Evolutionary conservation across 2,888 invertebrate genomes (phyloP).

Genomic region (Isotomurus palustris): DNA sequence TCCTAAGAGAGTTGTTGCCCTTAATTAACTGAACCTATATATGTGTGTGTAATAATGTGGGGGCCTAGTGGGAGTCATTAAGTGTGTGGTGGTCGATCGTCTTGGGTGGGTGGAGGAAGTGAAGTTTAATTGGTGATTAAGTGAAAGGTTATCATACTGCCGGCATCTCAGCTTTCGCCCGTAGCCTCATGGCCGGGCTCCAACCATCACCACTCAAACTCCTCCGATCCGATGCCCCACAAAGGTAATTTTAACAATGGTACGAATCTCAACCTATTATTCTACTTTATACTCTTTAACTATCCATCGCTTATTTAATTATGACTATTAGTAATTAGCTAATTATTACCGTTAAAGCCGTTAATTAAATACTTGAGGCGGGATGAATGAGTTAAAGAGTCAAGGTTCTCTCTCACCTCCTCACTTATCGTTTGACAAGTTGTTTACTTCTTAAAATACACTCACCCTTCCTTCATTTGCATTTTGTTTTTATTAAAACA

Average conservation of each 20-base stretch:
- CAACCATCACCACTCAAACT: constrained; percentile 42
- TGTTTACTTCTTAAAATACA: too few relatives aligned
- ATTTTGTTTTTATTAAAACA: too few relatives aligned
- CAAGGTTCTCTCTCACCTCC: too few relatives aligned
- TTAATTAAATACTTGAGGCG: too few relatives aligned
- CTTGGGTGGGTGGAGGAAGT: constrained; percentile 1
- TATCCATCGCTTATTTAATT: not conserved
- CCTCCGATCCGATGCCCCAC: constrained; percentile 46
- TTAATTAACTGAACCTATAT: too few relatives aligned
- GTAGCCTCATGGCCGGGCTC: constrained; percentile 47
- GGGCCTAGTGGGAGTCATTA: not conserved
- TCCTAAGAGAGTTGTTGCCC: too few relatives aligned
- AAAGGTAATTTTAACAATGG: too few relatives aligned
- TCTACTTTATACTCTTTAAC: not conserved
- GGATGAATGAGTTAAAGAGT: too few relatives aligned
- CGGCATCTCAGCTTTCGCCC: constrained; percentile 47
- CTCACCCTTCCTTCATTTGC: too few relatives aligned
- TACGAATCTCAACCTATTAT: too few relatives aligned
- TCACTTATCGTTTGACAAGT: too few relatives aligned
- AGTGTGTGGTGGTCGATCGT: not conserved
- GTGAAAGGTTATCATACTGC: constrained; percentile 42
- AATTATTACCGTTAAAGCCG: too few relatives aligned
- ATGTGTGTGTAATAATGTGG: not conserved
- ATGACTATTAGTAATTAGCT: not conserved
- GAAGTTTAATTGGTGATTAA: not conserved